A percentile compares a stretch with the other conserved stretches of the same genome.
Evolutionary conservation across 2,797 vertebrate genomes (phyloP).

Genomic region (Cetoscarus ocellatus): DNA sequence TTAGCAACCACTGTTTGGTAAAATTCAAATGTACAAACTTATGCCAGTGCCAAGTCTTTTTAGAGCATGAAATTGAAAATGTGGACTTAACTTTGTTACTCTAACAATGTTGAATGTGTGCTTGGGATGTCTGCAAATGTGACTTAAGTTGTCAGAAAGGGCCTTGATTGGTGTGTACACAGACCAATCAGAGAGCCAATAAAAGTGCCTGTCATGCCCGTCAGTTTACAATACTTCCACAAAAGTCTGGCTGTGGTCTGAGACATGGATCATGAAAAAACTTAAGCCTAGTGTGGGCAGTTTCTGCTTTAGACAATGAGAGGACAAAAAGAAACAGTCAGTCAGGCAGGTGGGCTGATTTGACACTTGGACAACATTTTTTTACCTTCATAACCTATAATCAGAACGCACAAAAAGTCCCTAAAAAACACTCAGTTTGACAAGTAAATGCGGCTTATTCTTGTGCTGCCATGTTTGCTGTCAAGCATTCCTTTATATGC

Average conservation of each 20-base stretch:
- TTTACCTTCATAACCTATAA: constrained; percentile 46
- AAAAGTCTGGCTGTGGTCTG: not conserved
- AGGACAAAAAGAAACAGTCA: constrained; percentile 2
- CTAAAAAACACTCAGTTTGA: constrained; percentile 19
- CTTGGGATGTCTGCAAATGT: too few species aligned
- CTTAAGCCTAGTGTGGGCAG: constrained; percentile 8
- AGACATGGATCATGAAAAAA: not conserved
- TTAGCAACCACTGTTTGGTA: too few species aligned
- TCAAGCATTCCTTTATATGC: constrained; percentile 14
- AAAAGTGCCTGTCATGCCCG: not conserved
- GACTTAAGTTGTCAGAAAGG: too few species aligned
- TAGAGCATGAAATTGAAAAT: too few species aligned
- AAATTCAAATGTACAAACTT: too few species aligned
- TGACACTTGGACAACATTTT: constrained; percentile 53
- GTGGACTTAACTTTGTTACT: too few species aligned
- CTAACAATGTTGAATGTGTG: too few species aligned
- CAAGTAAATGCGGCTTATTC: constrained; percentile 4
- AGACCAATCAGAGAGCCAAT: too few species aligned
- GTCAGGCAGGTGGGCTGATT: constrained; percentile 10
- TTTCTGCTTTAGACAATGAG: constrained; percentile 37
- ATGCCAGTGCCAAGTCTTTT: too few species aligned
- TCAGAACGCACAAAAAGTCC: constrained; percentile 39
- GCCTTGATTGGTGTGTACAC: too few species aligned
- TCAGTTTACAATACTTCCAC: not conserved
- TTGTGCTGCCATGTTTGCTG: constrained; percentile 13